A percentile compares a stretch with the other conserved stretches of the same genome.
Conservation (phyloP, 2,888 invertebrate genomes). For the Caenorhabditis zanzibari region DNA sequence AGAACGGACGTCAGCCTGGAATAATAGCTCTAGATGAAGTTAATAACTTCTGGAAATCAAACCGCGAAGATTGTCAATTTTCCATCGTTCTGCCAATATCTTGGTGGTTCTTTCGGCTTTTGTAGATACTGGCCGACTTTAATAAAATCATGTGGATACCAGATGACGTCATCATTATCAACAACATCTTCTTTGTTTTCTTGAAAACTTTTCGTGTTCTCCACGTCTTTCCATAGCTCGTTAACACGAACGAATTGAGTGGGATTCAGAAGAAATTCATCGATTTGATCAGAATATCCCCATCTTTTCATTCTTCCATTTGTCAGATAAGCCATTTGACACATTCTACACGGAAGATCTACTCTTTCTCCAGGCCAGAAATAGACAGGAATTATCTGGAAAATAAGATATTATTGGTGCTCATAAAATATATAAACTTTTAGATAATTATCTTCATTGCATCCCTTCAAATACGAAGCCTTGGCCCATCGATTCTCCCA, state of each 20-base stretch:
- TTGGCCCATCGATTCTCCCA: slow-evolving; percentile 65
- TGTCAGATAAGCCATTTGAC: slow-evolving; percentile 63
- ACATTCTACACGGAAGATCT: slow-evolving; percentile 72
- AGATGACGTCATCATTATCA: slow-evolving; percentile 42
- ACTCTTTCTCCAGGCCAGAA: slow-evolving; percentile 75
- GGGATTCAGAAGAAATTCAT: slow-evolving; percentile 67
- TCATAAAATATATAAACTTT: background rate
- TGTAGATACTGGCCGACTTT: slow-evolving; percentile 10
- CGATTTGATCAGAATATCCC: slow-evolving; percentile 66
- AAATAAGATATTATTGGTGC: background rate
- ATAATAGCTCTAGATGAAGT: background rate
- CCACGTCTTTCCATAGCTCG: slow-evolving; percentile 49
- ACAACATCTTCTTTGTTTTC: background rate
- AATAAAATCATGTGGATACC: slow-evolving; percentile 15
- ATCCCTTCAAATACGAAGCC: slow-evolving; percentile 50
- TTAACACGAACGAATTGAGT: slow-evolving; percentile 53
- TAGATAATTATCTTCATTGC: slow-evolving; percentile 44
- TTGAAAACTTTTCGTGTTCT: slow-evolving; percentile 34
- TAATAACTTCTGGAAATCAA: too few species aligned
- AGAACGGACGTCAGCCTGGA: slow-evolving; percentile 61
- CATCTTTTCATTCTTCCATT: slow-evolving; percentile 76
- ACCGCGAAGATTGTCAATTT: slow-evolving; percentile 66
- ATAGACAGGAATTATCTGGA: slow-evolving; percentile 74
- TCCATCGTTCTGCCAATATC: slow-evolving; percentile 69
- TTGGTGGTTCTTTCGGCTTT: slow-evolving; percentile 16